Conservation (phyloP, 2,888 invertebrate genomes). For the Trisateles emortualis region DNA sequence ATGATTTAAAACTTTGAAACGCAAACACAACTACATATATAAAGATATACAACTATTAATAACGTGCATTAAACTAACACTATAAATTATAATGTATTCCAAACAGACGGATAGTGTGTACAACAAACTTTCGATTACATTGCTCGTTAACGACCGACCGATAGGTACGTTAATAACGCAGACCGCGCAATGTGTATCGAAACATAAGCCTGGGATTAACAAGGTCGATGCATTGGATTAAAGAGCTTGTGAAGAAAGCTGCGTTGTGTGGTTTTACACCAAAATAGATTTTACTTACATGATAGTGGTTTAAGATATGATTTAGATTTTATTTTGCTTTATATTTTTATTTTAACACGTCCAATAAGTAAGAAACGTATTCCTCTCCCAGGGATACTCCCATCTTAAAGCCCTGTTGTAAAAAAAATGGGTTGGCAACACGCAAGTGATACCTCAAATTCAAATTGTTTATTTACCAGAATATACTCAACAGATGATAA, state of each 20-base stretch:
- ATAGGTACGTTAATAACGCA: conserved; percentile 27
- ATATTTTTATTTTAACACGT: background rate
- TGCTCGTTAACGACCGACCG: conserved; percentile 30
- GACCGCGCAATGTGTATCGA: conserved; percentile 28
- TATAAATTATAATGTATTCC: conserved; percentile 5
- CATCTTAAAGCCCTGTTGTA: too few relatives aligned
- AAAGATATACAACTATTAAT: background rate
- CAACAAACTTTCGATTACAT: conserved; percentile 28
- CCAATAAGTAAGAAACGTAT: too few relatives aligned
- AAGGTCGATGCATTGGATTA: conserved; percentile 26
- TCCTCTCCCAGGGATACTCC: too few relatives aligned
- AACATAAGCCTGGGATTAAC: conserved; percentile 21
- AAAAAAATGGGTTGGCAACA: too few relatives aligned
- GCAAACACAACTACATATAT: too few relatives aligned
- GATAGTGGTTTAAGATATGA: background rate
- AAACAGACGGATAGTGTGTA: conserved; percentile 10
- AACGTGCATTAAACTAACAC: background rate
- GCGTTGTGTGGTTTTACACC: background rate
- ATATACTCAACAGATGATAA: too few relatives aligned
- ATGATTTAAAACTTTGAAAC: too few relatives aligned
- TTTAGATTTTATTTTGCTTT: background rate
- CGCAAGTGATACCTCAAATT: too few relatives aligned
- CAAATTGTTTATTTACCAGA: too few relatives aligned
- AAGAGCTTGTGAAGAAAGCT: conserved; percentile 2
- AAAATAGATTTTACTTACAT: conserved; percentile 8